Percentiles rank a stretch among this genome's conserved stretches.
These are phyloP conservation scores for Sciurus carolinensis DNA, from an alignment of 2,797 vertebrate genomes.

Conservation along the genomic window DNA sequence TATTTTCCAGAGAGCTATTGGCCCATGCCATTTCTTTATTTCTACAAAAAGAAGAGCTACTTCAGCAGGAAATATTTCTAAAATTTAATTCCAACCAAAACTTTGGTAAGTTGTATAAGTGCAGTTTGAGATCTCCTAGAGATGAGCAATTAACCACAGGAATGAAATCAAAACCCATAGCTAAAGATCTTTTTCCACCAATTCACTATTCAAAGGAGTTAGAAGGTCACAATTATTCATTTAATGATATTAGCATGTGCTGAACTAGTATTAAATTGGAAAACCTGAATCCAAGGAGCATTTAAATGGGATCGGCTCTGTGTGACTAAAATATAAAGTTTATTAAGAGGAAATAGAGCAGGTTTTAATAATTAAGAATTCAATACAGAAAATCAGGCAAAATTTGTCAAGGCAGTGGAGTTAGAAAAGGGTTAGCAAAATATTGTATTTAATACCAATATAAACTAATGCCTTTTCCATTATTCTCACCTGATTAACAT, in stretches of 20 bases:
- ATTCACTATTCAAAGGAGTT: constrained; percentile 29
- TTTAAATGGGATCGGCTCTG: not conserved
- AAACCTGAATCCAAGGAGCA: constrained; percentile 10
- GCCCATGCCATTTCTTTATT: not conserved
- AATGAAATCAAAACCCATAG: constrained; percentile 45
- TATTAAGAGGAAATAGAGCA: constrained; percentile 19
- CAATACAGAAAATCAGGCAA: constrained; percentile 52
- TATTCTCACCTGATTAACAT: constrained; percentile 25
- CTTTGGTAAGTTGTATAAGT: not conserved
- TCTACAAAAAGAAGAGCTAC: not conserved
- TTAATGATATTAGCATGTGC: not conserved
- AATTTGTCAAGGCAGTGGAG: not conserved
- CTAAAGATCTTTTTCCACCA: constrained; percentile 16
- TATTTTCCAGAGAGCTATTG: constrained; percentile 22
- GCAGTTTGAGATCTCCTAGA: not conserved
- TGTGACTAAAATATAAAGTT: constrained; percentile 5
- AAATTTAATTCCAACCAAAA: constrained; percentile 55
- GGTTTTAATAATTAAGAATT: constrained; percentile 55
- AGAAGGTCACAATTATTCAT: constrained; percentile 19
- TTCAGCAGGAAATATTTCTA: constrained; percentile 61
- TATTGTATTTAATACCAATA: constrained; percentile 30
- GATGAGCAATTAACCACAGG: constrained; percentile 36
- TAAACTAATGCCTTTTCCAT: constrained; percentile 38
- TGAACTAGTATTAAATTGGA: not conserved
- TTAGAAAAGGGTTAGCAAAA: constrained; percentile 42